These are phyloP conservation scores for Drosophila maculinotata DNA, from an alignment of 2,888 invertebrate species.

Conservation along the genomic window DNA sequence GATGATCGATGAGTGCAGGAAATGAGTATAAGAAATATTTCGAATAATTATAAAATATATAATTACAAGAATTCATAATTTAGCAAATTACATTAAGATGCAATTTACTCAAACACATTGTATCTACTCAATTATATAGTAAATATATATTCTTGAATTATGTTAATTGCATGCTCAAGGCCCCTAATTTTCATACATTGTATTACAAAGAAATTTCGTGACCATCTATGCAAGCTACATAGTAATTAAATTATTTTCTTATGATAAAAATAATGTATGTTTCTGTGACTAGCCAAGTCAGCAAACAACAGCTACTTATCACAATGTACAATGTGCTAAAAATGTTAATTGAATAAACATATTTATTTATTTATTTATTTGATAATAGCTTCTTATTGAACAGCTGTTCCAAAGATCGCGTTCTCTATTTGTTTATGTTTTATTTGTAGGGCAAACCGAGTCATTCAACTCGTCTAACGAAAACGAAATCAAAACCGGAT, in stretches of 20 bases:
- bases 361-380: not conserved
- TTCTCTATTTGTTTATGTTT: conserved; percentile 33
- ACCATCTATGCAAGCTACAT: conserved; percentile 5
- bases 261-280: not conserved
- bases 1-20: not conserved
- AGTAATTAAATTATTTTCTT: conserved; percentile 1
- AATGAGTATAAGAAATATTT: not conserved
- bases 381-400: conserved; percentile 3
- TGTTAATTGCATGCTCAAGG: conserved; percentile 17
- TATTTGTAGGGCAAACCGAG: conserved; percentile 39
- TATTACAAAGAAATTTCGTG: conserved; percentile 16
- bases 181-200: not conserved
- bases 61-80: conserved; percentile 5
- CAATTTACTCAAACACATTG: not conserved
- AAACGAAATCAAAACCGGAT: conserved; percentile 47
- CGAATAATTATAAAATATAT: not conserved
- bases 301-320: conserved; percentile 1
- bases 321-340: not conserved
- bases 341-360: not conserved
- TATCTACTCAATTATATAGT: conserved; percentile 7
- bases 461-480: conserved; percentile 63
- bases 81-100: not conserved
- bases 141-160: conserved; percentile 8
- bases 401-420: conserved; percentile 11
- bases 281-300: conserved; percentile 2